phyloP scores from a whole-genome alignment of 1,140 invertebrate species.

The Oryctes rhinoceros region DNA sequence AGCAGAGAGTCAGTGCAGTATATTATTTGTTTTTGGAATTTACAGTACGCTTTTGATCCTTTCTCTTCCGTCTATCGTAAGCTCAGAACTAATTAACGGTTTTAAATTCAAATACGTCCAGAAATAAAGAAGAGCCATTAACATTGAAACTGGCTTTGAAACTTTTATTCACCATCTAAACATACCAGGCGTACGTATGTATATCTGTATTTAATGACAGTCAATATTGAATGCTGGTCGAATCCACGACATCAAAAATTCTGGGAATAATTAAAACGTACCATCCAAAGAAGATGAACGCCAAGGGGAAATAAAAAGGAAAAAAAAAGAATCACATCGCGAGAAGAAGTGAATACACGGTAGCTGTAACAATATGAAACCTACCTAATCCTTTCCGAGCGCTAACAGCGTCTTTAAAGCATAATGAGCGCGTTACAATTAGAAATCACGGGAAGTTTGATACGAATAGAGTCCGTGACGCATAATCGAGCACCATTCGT shows the following conservation, averaged over 20 bases:
- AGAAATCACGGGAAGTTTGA: slow-evolving; percentile 37
- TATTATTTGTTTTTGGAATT: too few species aligned
- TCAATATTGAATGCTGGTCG: background rate
- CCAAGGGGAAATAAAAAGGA: background rate
- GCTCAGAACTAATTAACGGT: too few species aligned
- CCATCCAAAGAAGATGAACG: background rate
- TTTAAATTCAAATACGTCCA: too few species aligned
- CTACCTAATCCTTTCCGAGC: background rate
- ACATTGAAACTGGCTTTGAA: too few species aligned
- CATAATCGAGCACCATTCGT: slow-evolving; percentile 35
- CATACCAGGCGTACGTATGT: background rate
- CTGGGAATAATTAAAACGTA: slow-evolving; percentile 24
- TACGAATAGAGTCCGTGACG: slow-evolving; percentile 26
- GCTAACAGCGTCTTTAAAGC: slow-evolving; percentile 27
- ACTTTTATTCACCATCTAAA: background rate
- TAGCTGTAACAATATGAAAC: slow-evolving; percentile 13
- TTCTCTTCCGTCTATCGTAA: too few species aligned
- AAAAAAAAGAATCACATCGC: background rate
- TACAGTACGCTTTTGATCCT: too few species aligned
- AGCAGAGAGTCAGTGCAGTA: too few species aligned
- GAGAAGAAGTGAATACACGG: slow-evolving; percentile 24
- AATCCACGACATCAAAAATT: slow-evolving; percentile 14
- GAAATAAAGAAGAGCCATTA: too few species aligned
- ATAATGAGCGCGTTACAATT: slow-evolving; percentile 30
- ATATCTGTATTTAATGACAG: slow-evolving; percentile 9